These are phyloP conservation scores for Paragorgia papillata DNA, from an alignment of 92 coral and sea anemone genomes.

Conservation along the genomic window DNA sequence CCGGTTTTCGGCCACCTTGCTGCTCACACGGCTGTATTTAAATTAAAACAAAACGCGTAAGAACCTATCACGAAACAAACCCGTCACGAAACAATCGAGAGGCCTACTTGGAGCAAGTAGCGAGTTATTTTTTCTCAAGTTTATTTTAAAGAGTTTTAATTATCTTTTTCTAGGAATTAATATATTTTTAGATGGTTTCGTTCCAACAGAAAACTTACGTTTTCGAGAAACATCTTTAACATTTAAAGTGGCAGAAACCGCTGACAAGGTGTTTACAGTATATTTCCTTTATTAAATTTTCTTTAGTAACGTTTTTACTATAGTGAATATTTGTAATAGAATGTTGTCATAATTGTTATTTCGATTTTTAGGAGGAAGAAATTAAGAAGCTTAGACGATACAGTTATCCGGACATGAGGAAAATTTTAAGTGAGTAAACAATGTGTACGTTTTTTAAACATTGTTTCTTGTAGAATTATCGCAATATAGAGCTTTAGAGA, in stretches of 20 bases:
- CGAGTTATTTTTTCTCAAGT: too few relatives aligned
- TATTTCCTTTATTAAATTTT: too few relatives aligned
- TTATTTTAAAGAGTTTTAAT: too few relatives aligned
- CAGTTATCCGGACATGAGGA: conserved; percentile 83
- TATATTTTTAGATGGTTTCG: conserved; percentile 97
- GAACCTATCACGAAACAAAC: too few relatives aligned
- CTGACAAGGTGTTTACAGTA: conserved; percentile 94
- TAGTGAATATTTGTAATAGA: neutral
- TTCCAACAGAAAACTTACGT: conserved; percentile 95
- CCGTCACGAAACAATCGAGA: too few relatives aligned
- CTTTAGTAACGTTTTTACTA: neutral
- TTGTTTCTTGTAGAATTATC: too few relatives aligned
- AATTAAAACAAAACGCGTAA: too few relatives aligned
- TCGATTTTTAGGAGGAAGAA: conserved; percentile 81
- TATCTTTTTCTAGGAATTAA: conserved; percentile 76
- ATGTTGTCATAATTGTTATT: too few relatives aligned
- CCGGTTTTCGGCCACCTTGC: too few relatives aligned
- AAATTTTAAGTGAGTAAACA: conserved; percentile 73
- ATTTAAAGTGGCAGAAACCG: conserved; percentile 97
- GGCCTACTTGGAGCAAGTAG: too few relatives aligned
- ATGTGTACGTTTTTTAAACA: neutral
- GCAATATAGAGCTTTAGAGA: too few relatives aligned
- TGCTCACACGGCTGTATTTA: too few relatives aligned
- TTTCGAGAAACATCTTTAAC: conserved; percentile 90
- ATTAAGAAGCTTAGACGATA: conserved; percentile 79